Base-by-base conservation (phyloP, 2,113 vertebrate genomes). In the Daubentonia madagascariensis region DNA sequence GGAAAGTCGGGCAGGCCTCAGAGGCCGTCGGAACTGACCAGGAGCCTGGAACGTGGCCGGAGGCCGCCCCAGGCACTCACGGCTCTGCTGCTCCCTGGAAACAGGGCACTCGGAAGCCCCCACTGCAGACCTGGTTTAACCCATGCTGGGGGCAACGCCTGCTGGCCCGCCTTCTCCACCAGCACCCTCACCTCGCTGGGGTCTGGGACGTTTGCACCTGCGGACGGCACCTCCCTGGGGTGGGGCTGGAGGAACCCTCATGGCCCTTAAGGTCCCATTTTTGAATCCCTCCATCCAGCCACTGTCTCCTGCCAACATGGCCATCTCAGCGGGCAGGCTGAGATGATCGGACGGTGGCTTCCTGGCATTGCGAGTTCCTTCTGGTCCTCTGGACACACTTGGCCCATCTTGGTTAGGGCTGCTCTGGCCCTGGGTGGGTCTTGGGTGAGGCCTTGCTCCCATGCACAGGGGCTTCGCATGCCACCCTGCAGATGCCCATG, bases 41-140 rank as follows among this genome's bases (percentile, higher is more conserved):
- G 4, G 59, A 6, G 17, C 22, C 20, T n/a, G 28, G 16, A 2
- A 14, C 7, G 1, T 0, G 0, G 25, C 35, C 61, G 1, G 3
- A 4, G 37, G 78, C 22, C 40, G 1, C 5, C 28, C 28, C n/a
- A 9, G 89, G 7, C 25, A 0, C 25, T 4, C 17, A 3, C 75
- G 4, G 5, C n/a, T 14, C 35, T 18, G 25, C 3, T 20, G 35
- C 2, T 20, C n/a, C 45, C 45, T 4, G 25, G 32, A 30, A 8
- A 4, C 16, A 1, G 14, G 59, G 28, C 17, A 5, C 10, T 2
- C 13, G 28, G 18, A 57, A 32, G 16, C 6, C 37, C 54, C 8
- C 22, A 0, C 5, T 0, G 12, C 9, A 12, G 52, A 10, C 8
- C 25, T 8, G 25, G 50, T 8, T 0, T 40, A 10, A 8, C 1